Evolutionary conservation across 2,888 invertebrate genomes (phyloP).

Genomic region (Antheraea assamensis): DNA sequence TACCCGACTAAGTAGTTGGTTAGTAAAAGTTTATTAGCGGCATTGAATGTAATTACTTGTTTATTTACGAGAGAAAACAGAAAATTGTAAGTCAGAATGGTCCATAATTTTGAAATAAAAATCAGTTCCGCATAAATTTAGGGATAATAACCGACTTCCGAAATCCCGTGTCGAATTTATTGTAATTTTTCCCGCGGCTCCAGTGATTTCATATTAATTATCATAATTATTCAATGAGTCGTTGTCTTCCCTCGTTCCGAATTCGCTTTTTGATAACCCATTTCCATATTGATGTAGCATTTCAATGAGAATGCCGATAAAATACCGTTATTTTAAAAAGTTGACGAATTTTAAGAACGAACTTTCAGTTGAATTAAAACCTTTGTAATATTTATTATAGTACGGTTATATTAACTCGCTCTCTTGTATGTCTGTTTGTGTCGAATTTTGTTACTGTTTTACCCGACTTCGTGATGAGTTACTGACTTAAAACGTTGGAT

Average conservation of each 20-base stretch:
- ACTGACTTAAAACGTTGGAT: no score
- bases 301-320: neutral
- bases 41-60: neutral
- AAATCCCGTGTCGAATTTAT: conserved; percentile 42
- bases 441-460: no score
- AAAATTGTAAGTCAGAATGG: neutral
- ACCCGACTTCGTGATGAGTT: no score
- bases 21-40: neutral
- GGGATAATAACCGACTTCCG: conserved; percentile 17
- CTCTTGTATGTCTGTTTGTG: no score
- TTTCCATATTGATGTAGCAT: conserved; percentile 12
- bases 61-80: neutral
- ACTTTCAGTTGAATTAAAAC: no score
- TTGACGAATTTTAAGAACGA: neutral
- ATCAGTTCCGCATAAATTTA: conserved; percentile 5
- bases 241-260: conserved; percentile 44
- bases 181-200: conserved; percentile 48
- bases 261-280: conserved; percentile 23
- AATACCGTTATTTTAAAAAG: neutral
- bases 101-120: conserved; percentile 10
- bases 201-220: conserved; percentile 61
- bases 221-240: conserved; percentile 75
- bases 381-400: no score
- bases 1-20: no score
- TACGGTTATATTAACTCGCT: no score